Evolutionary conservation across 2,888 invertebrate genomes (phyloP), one percentile per base, ranked within the genome.

Genomic region (Drosophila paramelanica): DNA sequence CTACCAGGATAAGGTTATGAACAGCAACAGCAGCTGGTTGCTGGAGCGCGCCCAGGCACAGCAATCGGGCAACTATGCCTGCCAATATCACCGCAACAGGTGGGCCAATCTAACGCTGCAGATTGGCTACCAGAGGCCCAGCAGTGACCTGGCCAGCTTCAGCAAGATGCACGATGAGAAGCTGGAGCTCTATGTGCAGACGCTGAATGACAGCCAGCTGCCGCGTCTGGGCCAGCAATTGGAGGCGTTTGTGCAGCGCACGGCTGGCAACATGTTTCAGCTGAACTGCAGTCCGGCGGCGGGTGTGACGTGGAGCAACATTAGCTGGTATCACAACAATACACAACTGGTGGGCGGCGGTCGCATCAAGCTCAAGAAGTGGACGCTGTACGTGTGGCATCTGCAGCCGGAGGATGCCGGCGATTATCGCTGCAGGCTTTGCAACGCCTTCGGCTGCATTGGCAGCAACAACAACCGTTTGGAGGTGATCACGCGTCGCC

Each of bases 361-460:
- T 8, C 57, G 77, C 7, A 46, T 95, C 1, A 93, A 93, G 20
- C 94, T 93, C 69, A 94, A 94, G 38, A 95, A 95, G 85, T 96
- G 96, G 96, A 94, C 94, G 0, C 93, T 97, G 57, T 93, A 94
- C 1, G 92, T 99, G 62, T 96, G 96, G 72, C 97, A 98, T 89
- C 93, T 97, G 33, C 95, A 96, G 0, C 94, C 95, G 5, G 94
- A 94, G 23, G 99, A 99, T 90, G 94, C 95, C 58, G 99, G 98
- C 2, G 95, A 96, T 85, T 99, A 98, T 92, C 96, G 95, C 0
- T 99, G 99, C 90, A 93, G 95, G 38, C 95, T 98, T 7, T 96
- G 96, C 92, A 99, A 98, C 91, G 92, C 93, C 14, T 93, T 95
- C 52, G 98, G 96, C 0, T 96, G 96, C 86, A 95, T 96, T 62